Conservation (phyloP, 2,797 vertebrate genomes). For the Tympanoctomys barrerae region DNA sequence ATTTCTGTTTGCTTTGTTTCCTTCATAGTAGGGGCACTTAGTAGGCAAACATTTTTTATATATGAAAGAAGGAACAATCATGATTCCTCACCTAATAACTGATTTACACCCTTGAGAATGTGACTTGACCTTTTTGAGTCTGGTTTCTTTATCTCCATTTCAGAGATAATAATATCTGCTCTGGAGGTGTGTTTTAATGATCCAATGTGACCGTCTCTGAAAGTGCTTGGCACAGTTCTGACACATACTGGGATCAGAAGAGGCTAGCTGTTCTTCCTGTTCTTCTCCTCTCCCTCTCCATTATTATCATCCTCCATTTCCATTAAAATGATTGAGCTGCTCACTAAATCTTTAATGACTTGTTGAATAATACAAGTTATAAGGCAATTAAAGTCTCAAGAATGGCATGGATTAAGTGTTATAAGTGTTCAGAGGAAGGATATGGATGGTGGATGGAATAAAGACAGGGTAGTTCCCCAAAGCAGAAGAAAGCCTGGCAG, state of each 20-base stretch:
- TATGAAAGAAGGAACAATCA: not conserved
- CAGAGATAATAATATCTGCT: not conserved
- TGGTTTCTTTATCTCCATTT: not conserved
- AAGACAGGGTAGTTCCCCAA: not conserved
- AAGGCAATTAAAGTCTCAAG: constrained; percentile 65
- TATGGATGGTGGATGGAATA: too few species aligned
- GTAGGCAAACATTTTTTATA: not conserved
- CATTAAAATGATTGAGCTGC: constrained; percentile 61
- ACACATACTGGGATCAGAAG: constrained; percentile 5
- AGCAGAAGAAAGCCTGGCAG: not conserved
- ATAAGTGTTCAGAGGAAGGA: constrained; percentile 15
- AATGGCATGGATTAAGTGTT: constrained; percentile 42
- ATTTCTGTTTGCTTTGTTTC: constrained; percentile 1
- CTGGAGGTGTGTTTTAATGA: not conserved
- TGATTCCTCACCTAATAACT: not conserved
- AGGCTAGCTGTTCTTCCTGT: not conserved
- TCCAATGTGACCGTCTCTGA: not conserved
- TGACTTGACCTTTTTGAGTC: not conserved
- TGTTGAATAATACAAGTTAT: constrained; percentile 76
- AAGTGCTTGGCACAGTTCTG: not conserved
- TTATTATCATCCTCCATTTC: constrained; percentile 57
- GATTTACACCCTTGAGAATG: not conserved
- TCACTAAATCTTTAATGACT: constrained; percentile 72
- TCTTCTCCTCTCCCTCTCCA: not conserved
- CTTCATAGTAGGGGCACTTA: not conserved